Evolutionary conservation across 2,113 vertebrate genomes (phyloP).

Genomic region (Oxyura jamaicensis): DNA sequence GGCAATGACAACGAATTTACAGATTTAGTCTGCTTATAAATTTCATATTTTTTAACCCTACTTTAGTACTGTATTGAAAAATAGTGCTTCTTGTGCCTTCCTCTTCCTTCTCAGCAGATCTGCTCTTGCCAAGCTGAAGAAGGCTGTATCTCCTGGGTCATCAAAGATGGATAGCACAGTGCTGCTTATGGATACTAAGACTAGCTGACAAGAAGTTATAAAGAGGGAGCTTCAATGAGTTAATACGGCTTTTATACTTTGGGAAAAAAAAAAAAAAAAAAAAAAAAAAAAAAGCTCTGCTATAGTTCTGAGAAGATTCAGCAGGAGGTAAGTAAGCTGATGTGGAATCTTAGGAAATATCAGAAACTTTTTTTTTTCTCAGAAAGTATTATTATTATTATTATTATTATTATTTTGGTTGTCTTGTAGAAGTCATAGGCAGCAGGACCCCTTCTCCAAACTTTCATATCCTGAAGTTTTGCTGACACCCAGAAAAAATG

Average conservation of each 20-base stretch:
- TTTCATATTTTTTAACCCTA: not conserved
- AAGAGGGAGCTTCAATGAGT: not conserved
- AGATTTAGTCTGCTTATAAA: not conserved
- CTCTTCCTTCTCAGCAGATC: not conserved
- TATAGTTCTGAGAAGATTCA: not conserved
- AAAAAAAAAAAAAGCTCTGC: not conserved
- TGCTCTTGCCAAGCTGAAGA: not conserved
- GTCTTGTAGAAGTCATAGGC: not conserved
- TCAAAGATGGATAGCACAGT: not conserved
- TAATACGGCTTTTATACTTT: not conserved
- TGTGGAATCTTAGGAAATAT: not conserved
- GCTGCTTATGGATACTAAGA: not conserved
- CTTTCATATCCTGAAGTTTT: not conserved
- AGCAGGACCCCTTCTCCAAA: not conserved
- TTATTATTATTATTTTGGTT: not conserved
- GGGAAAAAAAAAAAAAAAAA: too few species aligned
- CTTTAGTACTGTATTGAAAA: not conserved
- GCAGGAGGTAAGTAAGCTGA: not conserved
- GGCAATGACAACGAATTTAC: not conserved
- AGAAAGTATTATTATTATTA: not conserved
- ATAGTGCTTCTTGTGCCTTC: accelerated
- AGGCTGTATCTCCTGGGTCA: not conserved
- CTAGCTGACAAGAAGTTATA: not conserved
- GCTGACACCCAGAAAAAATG: not conserved
- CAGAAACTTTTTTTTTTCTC: not conserved